Conservation (phyloP, 2,888 invertebrate species). For the Gymnosoma rotundatum region DNA sequence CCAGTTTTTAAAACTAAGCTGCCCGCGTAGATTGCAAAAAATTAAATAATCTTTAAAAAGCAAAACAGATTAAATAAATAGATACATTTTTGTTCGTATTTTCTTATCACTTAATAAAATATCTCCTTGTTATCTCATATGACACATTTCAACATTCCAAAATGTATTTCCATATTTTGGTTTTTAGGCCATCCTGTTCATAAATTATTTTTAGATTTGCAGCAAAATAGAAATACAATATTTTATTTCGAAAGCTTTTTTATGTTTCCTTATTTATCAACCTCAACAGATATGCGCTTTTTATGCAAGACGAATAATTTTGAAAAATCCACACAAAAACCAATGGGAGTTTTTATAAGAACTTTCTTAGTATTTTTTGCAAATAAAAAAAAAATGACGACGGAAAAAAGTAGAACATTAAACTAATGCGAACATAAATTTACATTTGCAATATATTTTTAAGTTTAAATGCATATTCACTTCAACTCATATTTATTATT, state of each 20-base stretch:
- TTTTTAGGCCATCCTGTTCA: constrained; percentile 46
- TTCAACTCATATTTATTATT: neutral
- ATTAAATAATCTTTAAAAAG: too few species aligned
- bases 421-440: constrained; percentile 10
- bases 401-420: neutral
- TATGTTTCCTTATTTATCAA: constrained; percentile 12
- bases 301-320: neutral
- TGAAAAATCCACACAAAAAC: neutral
- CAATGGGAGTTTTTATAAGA: constrained; percentile 1
- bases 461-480: neutral
- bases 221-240: neutral
- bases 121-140: neutral
- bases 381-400: neutral
- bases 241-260: constrained; percentile 22
- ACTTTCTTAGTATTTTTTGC: neutral
- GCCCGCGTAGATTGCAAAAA: too few species aligned
- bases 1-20: too few species aligned
- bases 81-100: too few species aligned
- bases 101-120: neutral
- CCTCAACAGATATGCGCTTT: neutral
- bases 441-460: neutral
- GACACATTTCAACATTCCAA: neutral
- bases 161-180: constrained; percentile 1
- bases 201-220: constrained; percentile 44
- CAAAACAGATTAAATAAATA: too few species aligned